Base-by-base conservation (phyloP, 2,113 vertebrate genomes). In the Alosa alosa region DNA sequence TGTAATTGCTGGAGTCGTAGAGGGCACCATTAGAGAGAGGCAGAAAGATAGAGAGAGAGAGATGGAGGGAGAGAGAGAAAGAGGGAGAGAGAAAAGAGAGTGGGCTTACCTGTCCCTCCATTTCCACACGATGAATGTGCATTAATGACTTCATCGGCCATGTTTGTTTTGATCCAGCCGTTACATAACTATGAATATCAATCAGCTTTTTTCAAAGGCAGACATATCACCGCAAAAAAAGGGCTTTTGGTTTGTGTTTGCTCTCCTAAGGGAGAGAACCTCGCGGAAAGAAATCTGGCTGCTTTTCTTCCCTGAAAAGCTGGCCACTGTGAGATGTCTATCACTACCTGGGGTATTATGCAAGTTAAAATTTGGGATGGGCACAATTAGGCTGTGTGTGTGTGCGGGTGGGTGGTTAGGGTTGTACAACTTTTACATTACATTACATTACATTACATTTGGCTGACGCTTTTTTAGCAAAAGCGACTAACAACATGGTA, bases 171-270 rank as follows among this genome's bases (percentile, higher is more conserved):
- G 31, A 78, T 78, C 72, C 72, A 78, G 11, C 3, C 5, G 72
- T 78, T 78, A 78, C 72, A 78, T 78, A 78, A 78, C 15, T 8
- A 78, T 78, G 72, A 36, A 39, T 78, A 78, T 39, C 72, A 78
- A 78, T 78, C 36, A 39, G 72, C 11, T 78, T 78, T 39, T 78
- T 78, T 22, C 25, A 78, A 41, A 78, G 72, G 39, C 36, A 78
- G 31, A 78, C 72, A 36, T 78, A 31, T 78, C 25, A 78, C 31
- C 4, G 20, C 8, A 11, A 17, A 17, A 75, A 78, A 78, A 36
- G 25, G 72, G 11, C 31, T 39, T 15, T 11, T 72, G 31, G 25
- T 72, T 72, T 25, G 64, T 72, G 9, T 72, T 72, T 72, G 64
- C n/a, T 72, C n/a, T 31, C 25, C 13, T 72, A 25, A 15, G 6